Evolutionary conservation across 2,888 invertebrate genomes (phyloP), one percentile per base, ranked within the genome.

Genomic region (Ypsolopha sequella): DNA sequence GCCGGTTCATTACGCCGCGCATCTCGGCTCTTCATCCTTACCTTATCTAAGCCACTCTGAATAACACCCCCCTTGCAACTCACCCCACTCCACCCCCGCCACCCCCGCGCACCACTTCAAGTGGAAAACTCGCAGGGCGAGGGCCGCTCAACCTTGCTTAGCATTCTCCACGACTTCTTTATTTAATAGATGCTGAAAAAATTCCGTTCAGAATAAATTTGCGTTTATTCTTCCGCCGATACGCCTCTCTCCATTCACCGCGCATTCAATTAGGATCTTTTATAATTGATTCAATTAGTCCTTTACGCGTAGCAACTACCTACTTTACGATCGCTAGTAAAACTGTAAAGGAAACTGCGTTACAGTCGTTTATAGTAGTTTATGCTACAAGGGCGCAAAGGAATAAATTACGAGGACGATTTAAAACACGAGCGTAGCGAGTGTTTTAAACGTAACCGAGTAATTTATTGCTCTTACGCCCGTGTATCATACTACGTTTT

Each of bases 81-180:
- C 69, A 66, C 59, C 58, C 63, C 60, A 56, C 55, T 57, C 58
- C 58, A 24, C 24, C 2, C 60, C 61, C 59, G 60, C 66, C 70
- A 66, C 62, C 60, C 67, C 55, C 68, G 70, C 76, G 71, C 76
- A 76, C 80, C 79, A 75, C 77, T 80, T 81, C 77, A 74, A 85
- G 82, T 85, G 81, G 82, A 82, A 84, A 84, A 82, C 82, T 81
- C 84, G 69, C 72, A 80, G 80, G 78, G 80, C 77, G 81, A 80
- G 80, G 79, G 82, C 79, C 78, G 80, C 82, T 81, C 81, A 78
- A 80, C 82, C 82, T 86, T 85, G 81, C 81, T 86, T 85, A 82
- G 81, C 85, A 85, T 85, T 85, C 85, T 80, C 76, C 78, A 74
- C 84, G 77, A 79, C 78, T 80, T 84, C 82, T 84, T 85, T 85